Evolutionary conservation across 2,888 invertebrate genomes (phyloP).

Genomic region (Plebejus argus): DNA sequence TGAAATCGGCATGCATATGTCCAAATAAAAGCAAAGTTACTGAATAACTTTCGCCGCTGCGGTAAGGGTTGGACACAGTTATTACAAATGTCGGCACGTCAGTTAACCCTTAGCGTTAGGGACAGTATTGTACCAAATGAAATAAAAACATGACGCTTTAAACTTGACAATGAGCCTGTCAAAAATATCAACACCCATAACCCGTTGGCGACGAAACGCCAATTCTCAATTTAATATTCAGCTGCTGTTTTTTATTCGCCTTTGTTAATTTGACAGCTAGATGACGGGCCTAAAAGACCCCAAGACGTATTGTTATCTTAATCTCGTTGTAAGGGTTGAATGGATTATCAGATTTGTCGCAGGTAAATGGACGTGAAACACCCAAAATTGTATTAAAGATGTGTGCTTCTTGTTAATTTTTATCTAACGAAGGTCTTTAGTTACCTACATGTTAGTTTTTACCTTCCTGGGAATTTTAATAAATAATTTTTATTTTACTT

Average conservation of each 20-base stretch:
- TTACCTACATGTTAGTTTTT: not conserved
- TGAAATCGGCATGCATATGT: not conserved
- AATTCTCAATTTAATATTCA: slow-evolving; percentile 66
- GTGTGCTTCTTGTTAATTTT: slow-evolving; percentile 5
- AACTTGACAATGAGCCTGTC: slow-evolving; percentile 59
- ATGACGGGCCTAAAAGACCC: slow-evolving; percentile 62
- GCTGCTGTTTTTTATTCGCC: slow-evolving; percentile 62
- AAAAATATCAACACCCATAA: slow-evolving; percentile 66
- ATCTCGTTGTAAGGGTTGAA: slow-evolving; percentile 51
- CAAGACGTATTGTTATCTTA: slow-evolving; percentile 57
- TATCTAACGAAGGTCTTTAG: not conserved
- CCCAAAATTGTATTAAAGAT: slow-evolving; percentile 49
- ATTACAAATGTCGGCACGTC: slow-evolving; percentile 41
- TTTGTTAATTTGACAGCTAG: slow-evolving; percentile 62
- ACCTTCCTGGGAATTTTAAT: not conserved
- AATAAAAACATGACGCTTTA: slow-evolving; percentile 49
- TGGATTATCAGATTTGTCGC: slow-evolving; percentile 61
- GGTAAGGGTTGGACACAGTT: slow-evolving; percentile 24
- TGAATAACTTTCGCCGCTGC: not conserved
- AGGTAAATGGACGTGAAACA: slow-evolving; percentile 54
- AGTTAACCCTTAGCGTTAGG: slow-evolving; percentile 49
- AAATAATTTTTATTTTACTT: too few relatives aligned
- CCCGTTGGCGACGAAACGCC: slow-evolving; percentile 53
- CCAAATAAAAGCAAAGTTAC: not conserved
- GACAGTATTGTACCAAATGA: slow-evolving; percentile 48